A percentile compares a stretch with the other conserved stretches of the same genome.
Conservation (phyloP, 1,140 invertebrate genomes). For the Campoletis sonorensis region DNA sequence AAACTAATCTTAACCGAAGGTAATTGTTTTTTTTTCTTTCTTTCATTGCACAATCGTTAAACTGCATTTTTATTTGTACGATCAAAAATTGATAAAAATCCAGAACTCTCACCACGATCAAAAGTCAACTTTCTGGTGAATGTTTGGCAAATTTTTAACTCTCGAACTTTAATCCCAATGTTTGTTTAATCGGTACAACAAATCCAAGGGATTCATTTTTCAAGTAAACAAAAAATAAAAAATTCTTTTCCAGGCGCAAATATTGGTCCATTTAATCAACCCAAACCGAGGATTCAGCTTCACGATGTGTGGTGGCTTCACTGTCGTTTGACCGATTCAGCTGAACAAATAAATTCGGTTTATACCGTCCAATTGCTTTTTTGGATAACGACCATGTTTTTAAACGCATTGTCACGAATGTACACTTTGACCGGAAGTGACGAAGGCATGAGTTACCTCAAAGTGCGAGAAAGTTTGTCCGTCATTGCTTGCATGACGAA, state of each 20-base stretch:
- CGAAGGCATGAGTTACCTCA: neutral
- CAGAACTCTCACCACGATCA: too few relatives aligned
- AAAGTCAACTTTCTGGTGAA: too few relatives aligned
- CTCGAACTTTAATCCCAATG: too few relatives aligned
- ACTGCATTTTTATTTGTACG: too few relatives aligned
- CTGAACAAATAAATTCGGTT: constrained; percentile 56
- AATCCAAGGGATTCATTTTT: neutral
- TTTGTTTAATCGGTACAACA: too few relatives aligned
- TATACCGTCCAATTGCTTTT: constrained; percentile 56
- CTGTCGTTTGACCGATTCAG: constrained; percentile 53
- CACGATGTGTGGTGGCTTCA: constrained; percentile 61
- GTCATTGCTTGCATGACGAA: constrained; percentile 49
- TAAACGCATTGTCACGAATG: constrained; percentile 57
- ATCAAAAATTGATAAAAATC: too few relatives aligned
- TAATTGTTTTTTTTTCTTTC: constrained; percentile 38
- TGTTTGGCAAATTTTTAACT: too few relatives aligned
- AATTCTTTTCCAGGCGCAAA: neutral
- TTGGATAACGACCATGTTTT: constrained; percentile 55
- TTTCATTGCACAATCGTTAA: too few relatives aligned
- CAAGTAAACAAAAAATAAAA: neutral
- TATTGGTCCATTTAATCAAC: constrained; percentile 43
- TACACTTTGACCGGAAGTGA: constrained; percentile 51
- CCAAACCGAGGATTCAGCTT: constrained; percentile 37
- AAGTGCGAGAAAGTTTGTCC: constrained; percentile 51
- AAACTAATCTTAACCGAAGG: constrained; percentile 48